Conservation (phyloP, 1,140 invertebrate genomes). For the Chlorops oryzae region DNA sequence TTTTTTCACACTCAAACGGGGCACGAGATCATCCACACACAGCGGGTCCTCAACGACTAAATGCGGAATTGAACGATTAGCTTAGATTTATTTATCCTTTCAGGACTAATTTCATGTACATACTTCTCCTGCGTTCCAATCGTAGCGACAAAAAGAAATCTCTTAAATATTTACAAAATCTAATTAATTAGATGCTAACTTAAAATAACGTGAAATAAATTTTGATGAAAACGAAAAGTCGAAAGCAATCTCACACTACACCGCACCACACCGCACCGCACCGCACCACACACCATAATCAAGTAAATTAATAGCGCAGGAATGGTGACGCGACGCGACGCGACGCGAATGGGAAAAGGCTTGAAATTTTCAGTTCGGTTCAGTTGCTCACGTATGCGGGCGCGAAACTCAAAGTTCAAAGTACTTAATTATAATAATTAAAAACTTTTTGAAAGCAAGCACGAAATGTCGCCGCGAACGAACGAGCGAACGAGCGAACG, state of each 20-base stretch:
- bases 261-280: not conserved
- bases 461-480: slow-evolving; percentile 12
- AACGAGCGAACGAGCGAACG: not conserved
- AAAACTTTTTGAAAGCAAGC: slow-evolving; percentile 15
- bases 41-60: no score
- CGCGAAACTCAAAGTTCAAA: slow-evolving; percentile 17
- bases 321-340: not conserved
- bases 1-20: no score
- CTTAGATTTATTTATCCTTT: no score
- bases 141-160: no score
- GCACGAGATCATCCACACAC: no score
- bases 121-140: no score
- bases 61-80: no score
- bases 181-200: slow-evolving; percentile 1
- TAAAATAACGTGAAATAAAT: slow-evolving; percentile 5
- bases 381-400: slow-evolving; percentile 6
- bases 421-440: slow-evolving; percentile 21
- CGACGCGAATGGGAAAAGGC: not conserved
- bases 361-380: not conserved
- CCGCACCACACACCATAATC: slow-evolving; percentile 1
- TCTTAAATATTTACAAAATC: no score
- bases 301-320: slow-evolving; percentile 6
- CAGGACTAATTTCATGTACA: no score
- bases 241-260: not conserved
- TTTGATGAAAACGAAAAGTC: no score